phyloP scores from a whole-genome alignment of 2,888 invertebrate species.

The Eupithecia centaureata region DNA sequence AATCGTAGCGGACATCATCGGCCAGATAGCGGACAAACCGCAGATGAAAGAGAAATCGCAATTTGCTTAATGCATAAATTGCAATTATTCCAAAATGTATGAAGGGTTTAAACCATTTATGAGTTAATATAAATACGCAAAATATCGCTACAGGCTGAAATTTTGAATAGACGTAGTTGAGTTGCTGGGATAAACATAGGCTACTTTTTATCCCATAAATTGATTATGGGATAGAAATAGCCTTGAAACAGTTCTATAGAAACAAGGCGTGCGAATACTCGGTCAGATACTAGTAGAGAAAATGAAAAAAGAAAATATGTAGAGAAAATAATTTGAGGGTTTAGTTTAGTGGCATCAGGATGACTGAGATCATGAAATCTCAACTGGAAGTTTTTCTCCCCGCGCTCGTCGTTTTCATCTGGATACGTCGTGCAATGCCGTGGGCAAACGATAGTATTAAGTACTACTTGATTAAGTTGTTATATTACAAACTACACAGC shows the following conservation, averaged over 20 bases:
- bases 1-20: background rate
- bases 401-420: background rate
- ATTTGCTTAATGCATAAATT: background rate
- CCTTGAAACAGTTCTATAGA: too few species aligned
- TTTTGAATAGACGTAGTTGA: too few species aligned
- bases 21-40: background rate
- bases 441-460: background rate
- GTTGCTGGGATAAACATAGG: too few species aligned
- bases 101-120: background rate
- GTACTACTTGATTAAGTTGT: slow-evolving; percentile 2
- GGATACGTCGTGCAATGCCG: background rate
- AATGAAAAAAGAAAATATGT: too few species aligned
- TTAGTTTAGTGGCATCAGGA: background rate
- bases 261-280: too few species aligned
- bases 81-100: background rate
- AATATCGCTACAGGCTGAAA: too few species aligned
- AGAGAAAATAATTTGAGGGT: too few species aligned
- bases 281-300: too few species aligned
- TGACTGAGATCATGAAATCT: background rate
- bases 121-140: too few species aligned
- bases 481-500: background rate
- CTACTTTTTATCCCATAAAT: too few species aligned
- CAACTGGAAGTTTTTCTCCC: background rate
- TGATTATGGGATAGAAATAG: too few species aligned
- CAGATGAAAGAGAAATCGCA: slow-evolving; percentile 3